phyloP scores from a whole-genome alignment of 92 coral and sea anemone species.

The Porites divaricata region DNA sequence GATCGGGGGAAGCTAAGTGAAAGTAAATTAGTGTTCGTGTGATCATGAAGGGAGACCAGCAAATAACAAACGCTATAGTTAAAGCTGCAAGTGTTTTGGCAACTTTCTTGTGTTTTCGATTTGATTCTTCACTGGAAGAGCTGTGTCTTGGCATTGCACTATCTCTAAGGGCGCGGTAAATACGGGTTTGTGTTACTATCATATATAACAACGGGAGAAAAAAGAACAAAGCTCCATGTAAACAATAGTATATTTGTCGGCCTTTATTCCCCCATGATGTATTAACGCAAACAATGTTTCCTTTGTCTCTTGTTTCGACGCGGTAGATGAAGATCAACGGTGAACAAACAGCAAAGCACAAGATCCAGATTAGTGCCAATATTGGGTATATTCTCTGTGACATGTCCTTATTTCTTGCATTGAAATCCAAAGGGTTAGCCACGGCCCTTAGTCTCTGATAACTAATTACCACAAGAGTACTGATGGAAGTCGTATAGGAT shows the following conservation, averaged over 20 bases:
- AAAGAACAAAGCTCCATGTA: constrained; percentile 30
- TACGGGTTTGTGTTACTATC: constrained; percentile 1
- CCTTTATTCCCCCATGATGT: constrained; percentile 35
- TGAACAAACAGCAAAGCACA: constrained; percentile 26
- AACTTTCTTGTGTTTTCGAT: constrained; percentile 21
- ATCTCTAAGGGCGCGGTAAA: background rate
- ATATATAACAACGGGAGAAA: constrained; percentile 8
- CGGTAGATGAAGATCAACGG: constrained; percentile 34
- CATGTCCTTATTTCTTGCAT: background rate
- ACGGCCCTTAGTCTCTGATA: constrained; percentile 21
- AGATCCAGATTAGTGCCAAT: constrained; percentile 4
- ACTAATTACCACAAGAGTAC: constrained; percentile 34
- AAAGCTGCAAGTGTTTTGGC: constrained; percentile 36
- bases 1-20: constrained; percentile 23
- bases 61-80: constrained; percentile 29
- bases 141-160: background rate
- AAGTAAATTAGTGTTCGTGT: constrained; percentile 49
- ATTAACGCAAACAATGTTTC: constrained; percentile 16
- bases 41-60: constrained; percentile 53
- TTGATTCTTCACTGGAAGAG: constrained; percentile 9
- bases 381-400: background rate
- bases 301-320: background rate
- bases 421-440: constrained; percentile 10
- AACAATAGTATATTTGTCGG: constrained; percentile 32
- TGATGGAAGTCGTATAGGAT: constrained; percentile 33